phyloP scores from a whole-genome alignment of 2,113 vertebrate genomes.

The Columba livia region DNA sequence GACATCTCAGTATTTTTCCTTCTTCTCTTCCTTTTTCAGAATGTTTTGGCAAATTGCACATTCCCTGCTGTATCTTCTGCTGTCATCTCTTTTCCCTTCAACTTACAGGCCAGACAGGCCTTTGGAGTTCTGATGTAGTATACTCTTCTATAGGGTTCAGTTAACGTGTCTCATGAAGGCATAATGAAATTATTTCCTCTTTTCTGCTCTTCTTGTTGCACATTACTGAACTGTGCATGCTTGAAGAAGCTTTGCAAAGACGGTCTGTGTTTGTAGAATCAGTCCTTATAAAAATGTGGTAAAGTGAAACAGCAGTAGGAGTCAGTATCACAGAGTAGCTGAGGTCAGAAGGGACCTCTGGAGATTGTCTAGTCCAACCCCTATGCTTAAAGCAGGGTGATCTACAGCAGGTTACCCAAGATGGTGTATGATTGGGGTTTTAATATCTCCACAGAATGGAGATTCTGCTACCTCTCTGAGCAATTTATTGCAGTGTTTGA shows the following conservation, averaged over 20 bases:
- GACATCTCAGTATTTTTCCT: background rate
- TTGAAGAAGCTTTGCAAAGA: background rate
- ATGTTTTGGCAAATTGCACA: background rate
- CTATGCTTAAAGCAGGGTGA: background rate
- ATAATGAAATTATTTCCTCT: background rate
- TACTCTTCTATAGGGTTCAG: background rate
- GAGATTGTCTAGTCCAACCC: background rate
- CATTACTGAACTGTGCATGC: background rate
- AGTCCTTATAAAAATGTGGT: background rate
- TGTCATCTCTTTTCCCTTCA: background rate
- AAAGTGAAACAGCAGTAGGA: background rate
- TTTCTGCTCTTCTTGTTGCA: background rate
- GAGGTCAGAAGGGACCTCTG: background rate
- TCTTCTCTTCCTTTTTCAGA: background rate
- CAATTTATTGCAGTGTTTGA: background rate
- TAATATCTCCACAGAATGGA: background rate
- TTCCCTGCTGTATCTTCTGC: background rate
- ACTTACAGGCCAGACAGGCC: background rate
- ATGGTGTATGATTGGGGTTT: background rate
- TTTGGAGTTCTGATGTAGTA: background rate
- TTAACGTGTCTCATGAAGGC: background rate
- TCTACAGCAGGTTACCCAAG: background rate
- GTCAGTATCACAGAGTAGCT: background rate
- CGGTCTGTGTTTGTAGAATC: background rate
- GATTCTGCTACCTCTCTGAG: background rate